Evolutionary conservation across 2,113 vertebrate species (phyloP), one percentile per base, ranked within the genome.

Genomic region (Entosphenus tridentatus): DNA sequence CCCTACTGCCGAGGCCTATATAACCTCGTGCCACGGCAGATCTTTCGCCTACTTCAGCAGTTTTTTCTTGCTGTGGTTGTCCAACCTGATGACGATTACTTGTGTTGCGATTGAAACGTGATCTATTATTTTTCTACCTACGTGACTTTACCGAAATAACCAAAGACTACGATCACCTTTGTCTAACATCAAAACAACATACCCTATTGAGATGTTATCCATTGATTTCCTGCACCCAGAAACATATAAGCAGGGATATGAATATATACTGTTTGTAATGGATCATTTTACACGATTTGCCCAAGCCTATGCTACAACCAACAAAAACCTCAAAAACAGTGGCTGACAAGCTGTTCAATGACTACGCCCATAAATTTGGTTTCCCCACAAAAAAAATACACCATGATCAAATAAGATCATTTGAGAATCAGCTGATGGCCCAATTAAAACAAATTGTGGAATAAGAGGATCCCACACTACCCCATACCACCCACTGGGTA

Each of bases 131-230:
- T 18, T 18, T 18, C 18, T 18, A 2, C 18, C 18, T 18, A 18
- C 18, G 18, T 18, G 18, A 18, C 18, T 18, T 18, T 18, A 18
- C 18, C 18, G 18, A 18, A 18, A 18, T 2, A 18, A 18, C 18
- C 18, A 18, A 18, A 18, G 18, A 18, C 2, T 2, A 18, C 18
- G 18, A 18, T 62, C 71, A 69, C 71, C 70, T 8, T 67, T 73
- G 70, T 58, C 67, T n/a, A 71, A 68, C 17, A 69, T 73, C 14
- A 69, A 56, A n/a, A 57, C 68, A 4, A 70, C 55, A 5, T 69
- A 57, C 55, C 73, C 71, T 55, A n/a, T 73, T 11, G 71, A 72
- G 39, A 57, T 71, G 8, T 56, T 73, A 13, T 73, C 18, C 57
- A 72, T 10, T 68, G 72, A 11, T 72, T 57, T 56, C 68, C 21